phyloP scores from a whole-genome alignment of 2,888 invertebrate species.

The Mythimna impura region DNA sequence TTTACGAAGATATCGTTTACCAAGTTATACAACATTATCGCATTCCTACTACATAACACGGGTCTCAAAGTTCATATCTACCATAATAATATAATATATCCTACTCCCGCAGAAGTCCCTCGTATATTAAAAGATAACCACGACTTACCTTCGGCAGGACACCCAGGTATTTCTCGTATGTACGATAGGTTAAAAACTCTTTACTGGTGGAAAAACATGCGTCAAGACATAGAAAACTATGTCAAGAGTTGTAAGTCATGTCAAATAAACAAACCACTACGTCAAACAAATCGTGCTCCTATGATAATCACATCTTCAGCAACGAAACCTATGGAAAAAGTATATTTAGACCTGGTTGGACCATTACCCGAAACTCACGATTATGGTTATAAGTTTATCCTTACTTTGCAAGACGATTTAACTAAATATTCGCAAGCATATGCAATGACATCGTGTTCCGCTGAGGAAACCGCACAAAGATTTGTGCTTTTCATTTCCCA shows the following conservation, averaged over 20 bases:
- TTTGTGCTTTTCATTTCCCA: too few species aligned
- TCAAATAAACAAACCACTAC: not conserved
- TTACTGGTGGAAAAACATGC: constrained; percentile 1
- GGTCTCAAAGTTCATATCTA: constrained; percentile 1
- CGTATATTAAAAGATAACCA: not conserved
- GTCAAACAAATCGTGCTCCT: not conserved
- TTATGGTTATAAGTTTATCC: too few species aligned
- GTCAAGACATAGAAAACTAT: not conserved
- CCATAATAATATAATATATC: not conserved
- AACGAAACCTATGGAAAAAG: not conserved
- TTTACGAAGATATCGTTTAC: too few species aligned
- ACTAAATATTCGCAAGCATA: too few species aligned
- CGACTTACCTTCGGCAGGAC: not conserved
- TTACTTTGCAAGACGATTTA: too few species aligned
- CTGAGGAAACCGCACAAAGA: too few species aligned
- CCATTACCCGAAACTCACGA: too few species aligned
- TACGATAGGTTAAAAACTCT: not conserved
- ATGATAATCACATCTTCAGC: not conserved
- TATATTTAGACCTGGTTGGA: not conserved
- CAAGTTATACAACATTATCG: not conserved
- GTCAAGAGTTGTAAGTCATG: not conserved
- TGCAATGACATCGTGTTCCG: too few species aligned
- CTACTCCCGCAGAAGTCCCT: not conserved
- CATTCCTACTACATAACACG: not conserved
- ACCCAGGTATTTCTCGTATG: not conserved